Evolutionary conservation across 2,113 vertebrate genomes (phyloP), one percentile per base, ranked within the genome.

Genomic region (Pteropus alecto): DNA sequence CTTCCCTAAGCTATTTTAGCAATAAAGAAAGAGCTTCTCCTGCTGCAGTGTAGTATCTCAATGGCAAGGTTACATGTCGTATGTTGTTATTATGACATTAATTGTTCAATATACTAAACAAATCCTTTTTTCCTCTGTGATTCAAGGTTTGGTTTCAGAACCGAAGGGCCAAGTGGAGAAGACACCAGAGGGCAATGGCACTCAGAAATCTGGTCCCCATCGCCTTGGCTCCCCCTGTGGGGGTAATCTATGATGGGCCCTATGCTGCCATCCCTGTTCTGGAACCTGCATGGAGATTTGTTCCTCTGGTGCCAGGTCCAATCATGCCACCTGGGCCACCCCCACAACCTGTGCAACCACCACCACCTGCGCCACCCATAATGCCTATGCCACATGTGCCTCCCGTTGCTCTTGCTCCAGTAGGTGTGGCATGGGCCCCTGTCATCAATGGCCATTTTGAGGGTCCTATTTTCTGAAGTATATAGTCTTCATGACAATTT

Each of bases 61-160:
- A 0, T 87, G 35, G 63, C 73, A 89, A 22, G 58, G 30, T 74
- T 87, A 30, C 48, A 68, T 58, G 35, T 43, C 76, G n/a, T 33
- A 26, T 87, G 43, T n/a, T 76, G 67, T 65, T 88, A 15, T 81
- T 94, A 79, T 48, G 63, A 94, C 70, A 87, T 84, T 90, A 30
- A 65, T n/a, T 46, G 33, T 91, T 81, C 67, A 84, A 33, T 81
- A 88, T 91, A 90, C 26, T 91, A 97, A 98, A 56, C 15, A 26
- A 48, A 73, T 78, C 19, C 4, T 2, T 61, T 81, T 95, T 68
- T 88, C 12, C 24, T 13, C 81, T 94, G 24, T 92, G 38, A 88
- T 74, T 98, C 51, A 97, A 99, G 99, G 98, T 98, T 93, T 99
- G 99, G 99, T 99, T 99, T 98, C 99, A 99, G 95, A 99, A 99